Conservation (phyloP, 2,113 vertebrate genomes). For the Cettia cetti region DNA sequence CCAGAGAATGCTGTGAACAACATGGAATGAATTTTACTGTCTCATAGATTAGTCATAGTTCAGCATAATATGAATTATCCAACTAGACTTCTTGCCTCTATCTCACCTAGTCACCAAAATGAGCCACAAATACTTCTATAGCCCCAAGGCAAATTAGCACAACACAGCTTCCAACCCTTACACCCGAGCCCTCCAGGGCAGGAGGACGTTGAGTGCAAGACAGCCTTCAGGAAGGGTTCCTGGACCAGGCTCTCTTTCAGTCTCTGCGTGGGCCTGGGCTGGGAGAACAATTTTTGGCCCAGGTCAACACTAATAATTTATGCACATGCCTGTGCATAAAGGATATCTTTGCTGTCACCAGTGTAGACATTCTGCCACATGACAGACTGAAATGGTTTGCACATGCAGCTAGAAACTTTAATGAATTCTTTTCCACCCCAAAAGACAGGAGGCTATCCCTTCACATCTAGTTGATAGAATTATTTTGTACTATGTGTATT, state of each 20-base stretch:
- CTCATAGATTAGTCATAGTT: not conserved
- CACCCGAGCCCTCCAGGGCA: not conserved
- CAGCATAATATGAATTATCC: not conserved
- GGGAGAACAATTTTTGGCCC: not conserved
- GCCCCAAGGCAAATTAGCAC: not conserved
- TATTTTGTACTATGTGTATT: not conserved
- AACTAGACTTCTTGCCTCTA: not conserved
- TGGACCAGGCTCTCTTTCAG: not conserved
- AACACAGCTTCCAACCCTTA: not conserved
- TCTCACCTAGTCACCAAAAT: not conserved
- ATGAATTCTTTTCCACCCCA: not conserved
- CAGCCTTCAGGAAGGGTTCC: accelerated
- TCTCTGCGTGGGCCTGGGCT: not conserved
- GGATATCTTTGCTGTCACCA: not conserved
- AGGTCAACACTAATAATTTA: not conserved
- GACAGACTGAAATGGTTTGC: not conserved
- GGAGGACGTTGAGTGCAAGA: not conserved
- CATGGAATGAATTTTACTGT: not conserved
- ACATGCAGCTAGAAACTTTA: not conserved
- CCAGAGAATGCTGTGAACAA: not conserved
- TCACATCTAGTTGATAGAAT: not conserved
- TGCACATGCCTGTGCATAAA: not conserved
- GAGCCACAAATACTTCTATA: not conserved
- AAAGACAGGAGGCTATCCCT: not conserved
- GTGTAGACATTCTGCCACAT: not conserved